These are phyloP conservation scores for Perognathus longimembris DNA, from an alignment of 2,113 vertebrate genomes.

Conservation along the genomic window DNA sequence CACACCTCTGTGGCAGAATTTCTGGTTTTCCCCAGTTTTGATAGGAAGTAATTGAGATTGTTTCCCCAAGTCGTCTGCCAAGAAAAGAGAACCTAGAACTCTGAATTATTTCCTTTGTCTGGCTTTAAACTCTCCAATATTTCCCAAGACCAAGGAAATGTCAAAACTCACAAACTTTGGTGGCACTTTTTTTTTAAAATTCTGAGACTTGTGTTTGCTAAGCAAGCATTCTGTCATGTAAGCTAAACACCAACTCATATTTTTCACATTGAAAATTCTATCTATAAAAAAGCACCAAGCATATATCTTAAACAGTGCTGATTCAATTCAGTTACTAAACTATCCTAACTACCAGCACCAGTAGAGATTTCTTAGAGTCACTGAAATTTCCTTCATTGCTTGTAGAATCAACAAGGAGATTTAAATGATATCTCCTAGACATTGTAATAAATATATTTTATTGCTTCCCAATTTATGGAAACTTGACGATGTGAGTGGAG, in stretches of 20 bases:
- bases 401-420: conserved; percentile 33
- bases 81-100: background rate
- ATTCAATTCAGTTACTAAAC: background rate
- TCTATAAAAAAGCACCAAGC: background rate
- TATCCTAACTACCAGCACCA: background rate
- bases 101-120: background rate
- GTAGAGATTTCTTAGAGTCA: background rate
- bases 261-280: conserved; percentile 40
- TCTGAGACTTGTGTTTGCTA: too few species aligned
- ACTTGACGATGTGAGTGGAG: background rate
- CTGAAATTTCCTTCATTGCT: background rate
- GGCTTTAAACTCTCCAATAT: background rate
- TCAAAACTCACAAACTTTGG: background rate
- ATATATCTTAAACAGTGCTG: background rate
- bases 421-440: background rate
- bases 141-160: conserved; percentile 15
- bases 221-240: too few species aligned
- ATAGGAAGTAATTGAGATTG: background rate
- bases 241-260: background rate
- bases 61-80: background rate
- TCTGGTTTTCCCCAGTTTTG: background rate
- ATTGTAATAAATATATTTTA: background rate
- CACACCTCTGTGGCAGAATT: background rate
- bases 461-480: background rate
- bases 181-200: too few species aligned